Base-by-base conservation (phyloP, 2,888 invertebrate genomes). In the Hirtodrosophila cameraria region DNA sequence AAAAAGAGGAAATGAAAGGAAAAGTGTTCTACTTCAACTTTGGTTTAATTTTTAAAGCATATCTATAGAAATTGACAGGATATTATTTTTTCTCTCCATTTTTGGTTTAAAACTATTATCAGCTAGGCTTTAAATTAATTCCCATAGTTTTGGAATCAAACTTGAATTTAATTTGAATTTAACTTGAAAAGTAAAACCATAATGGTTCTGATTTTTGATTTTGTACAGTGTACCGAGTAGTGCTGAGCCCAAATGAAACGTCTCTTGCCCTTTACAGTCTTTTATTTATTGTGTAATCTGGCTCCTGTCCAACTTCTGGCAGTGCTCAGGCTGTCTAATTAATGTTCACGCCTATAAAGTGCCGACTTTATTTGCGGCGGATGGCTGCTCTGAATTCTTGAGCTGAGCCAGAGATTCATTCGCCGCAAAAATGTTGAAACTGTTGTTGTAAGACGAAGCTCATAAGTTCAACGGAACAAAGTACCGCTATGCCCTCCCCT, bases 281-380 rank as follows among this genome's bases (percentile, higher is more conserved):
- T 67, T 65, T 68, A 75, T 76, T 79, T 79, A 72, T 79, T 72
- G 65, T 62, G 67, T 61, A 60, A 75, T 68, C 72, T 41, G 23
- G 42, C 64, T 69, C 52, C 60, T 71, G 70, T 39, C 55, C 39
- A 49, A 70, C 62, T 71, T 54, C 60, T 63, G 58, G 39, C 36
- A 52, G 23, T 35, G 39, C 54, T 52, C 15, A 48, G 48, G 39
- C 50, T 84, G 84, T 72, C 84, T 80, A 80, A 80, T 84, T 80
- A 84, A 81, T 81, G 75, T 73, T 80, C 67, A 62, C 80, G 82
- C 84, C 80, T 70, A 58, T 78, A 77, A 84, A 81, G 50, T 55
- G 78, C 57, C 52, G 54, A 65, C 72, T 84, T 77, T 67, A 77
- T 84, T 72, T 73, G 81, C 50, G 58, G 78, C 80, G 72, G 81